Percentiles rank a stretch among this genome's conserved stretches.
These are phyloP conservation scores for Lacanobia wlatinum DNA, from an alignment of 2,888 invertebrate genomes.

Conservation along the genomic window DNA sequence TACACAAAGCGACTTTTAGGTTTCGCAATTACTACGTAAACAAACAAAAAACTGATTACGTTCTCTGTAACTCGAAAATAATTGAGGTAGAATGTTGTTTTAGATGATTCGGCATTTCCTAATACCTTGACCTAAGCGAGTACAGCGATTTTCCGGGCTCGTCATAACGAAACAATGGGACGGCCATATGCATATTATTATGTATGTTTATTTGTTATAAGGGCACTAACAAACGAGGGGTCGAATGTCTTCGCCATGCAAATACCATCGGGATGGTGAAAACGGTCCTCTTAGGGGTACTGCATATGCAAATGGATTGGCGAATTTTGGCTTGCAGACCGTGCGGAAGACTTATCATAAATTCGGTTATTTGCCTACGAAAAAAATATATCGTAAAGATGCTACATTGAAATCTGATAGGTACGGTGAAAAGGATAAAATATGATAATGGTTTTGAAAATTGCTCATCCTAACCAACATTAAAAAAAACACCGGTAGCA, in stretches of 20 bases:
- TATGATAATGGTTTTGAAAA: neutral
- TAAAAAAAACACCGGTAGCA: too few relatives aligned
- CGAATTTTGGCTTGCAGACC: slow-evolving; percentile 9
- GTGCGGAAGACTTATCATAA: neutral
- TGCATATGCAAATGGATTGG: slow-evolving; percentile 54
- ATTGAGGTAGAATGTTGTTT: slow-evolving; percentile 56
- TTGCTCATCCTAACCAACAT: too few relatives aligned
- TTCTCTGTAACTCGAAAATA: slow-evolving; percentile 59
- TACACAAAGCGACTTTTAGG: neutral
- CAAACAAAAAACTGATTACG: slow-evolving; percentile 43
- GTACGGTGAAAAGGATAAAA: neutral
- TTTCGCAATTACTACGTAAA: slow-evolving; percentile 28
- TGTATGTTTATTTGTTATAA: slow-evolving; percentile 8
- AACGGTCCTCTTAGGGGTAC: slow-evolving; percentile 22
- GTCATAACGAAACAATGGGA: slow-evolving; percentile 53
- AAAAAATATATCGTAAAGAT: neutral
- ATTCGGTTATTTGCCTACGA: neutral
- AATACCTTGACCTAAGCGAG: slow-evolving; percentile 58
- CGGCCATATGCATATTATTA: slow-evolving; percentile 1
- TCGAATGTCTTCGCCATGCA: slow-evolving; percentile 46
- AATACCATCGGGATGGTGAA: slow-evolving; percentile 21
- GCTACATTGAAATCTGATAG: slow-evolving; percentile 7
- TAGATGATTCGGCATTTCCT: slow-evolving; percentile 55
- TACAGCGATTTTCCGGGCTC: slow-evolving; percentile 53
- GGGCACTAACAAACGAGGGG: slow-evolving; percentile 27